These are phyloP conservation scores for Crepidodera aurea DNA, from an alignment of 2,888 invertebrate genomes.

Conservation along the genomic window DNA sequence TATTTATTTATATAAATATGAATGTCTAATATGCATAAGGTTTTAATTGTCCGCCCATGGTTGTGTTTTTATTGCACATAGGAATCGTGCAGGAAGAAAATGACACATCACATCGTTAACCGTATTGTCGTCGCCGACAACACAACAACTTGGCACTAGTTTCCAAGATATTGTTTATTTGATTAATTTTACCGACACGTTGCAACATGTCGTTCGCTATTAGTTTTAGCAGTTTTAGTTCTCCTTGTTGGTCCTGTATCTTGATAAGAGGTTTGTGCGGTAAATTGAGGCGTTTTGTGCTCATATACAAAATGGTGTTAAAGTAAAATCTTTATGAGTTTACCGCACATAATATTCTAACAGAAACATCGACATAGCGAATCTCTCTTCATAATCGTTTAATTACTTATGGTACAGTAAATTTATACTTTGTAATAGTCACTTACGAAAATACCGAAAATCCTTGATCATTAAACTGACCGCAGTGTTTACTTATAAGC, in stretches of 20 bases:
- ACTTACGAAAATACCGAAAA: no score
- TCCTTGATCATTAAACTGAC: no score
- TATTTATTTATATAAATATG: no score
- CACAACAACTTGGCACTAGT: background rate
- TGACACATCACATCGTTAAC: slow-evolving; percentile 8
- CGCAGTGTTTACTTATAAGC: no score
- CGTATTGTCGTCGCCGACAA: background rate
- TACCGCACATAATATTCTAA: no score
- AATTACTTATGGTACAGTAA: no score
- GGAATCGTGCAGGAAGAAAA: slow-evolving; percentile 1
- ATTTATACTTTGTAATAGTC: no score
- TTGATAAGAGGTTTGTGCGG: background rate
- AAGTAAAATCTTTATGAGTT: no score
- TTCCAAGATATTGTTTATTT: slow-evolving; percentile 10
- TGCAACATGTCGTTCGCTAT: background rate
- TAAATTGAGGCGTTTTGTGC: slow-evolving; percentile 1
- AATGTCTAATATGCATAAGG: no score
- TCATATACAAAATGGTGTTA: no score
- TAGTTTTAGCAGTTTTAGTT: background rate
- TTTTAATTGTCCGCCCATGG: background rate
- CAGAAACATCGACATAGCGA: no score
- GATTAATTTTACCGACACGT: slow-evolving; percentile 8
- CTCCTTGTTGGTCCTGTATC: background rate
- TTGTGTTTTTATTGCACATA: background rate
- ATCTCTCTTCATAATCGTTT: no score